Evolutionary conservation across 2,888 invertebrate species (phyloP).

Genomic region (Branchellion lobata): DNA sequence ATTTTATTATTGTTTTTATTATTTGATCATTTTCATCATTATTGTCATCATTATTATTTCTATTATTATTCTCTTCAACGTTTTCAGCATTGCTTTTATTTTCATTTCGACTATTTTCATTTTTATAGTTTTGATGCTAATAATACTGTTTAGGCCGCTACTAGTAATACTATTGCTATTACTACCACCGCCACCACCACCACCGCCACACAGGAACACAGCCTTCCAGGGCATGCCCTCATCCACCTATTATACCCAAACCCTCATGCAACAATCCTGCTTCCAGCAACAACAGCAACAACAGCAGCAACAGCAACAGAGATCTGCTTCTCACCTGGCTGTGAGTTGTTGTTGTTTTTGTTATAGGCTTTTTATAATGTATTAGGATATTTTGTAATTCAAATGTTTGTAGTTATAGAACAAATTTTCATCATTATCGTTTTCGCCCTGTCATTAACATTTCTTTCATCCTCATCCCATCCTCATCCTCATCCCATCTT

Average conservation of each 20-base stretch:
- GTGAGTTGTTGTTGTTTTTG: constrained; percentile 3
- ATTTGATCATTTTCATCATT: neutral
- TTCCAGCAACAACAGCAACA: constrained; percentile 37
- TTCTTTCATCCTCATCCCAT: no score
- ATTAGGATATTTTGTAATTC: neutral
- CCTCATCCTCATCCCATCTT: no score
- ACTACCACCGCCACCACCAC: neutral
- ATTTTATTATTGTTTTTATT: neutral
- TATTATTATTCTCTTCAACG: no score
- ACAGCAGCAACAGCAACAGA: constrained; percentile 20
- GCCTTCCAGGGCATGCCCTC: constrained; percentile 31
- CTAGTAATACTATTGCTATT: no score
- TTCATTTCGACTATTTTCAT: neutral
- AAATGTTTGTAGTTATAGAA: no score
- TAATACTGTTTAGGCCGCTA: no score
- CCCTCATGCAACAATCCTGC: constrained; percentile 36
- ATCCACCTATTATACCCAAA: constrained; percentile 34
- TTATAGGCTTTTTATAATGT: neutral
- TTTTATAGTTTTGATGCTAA: neutral
- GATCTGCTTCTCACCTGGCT: constrained; percentile 19
- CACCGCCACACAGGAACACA: constrained; percentile 17
- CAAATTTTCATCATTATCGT: no score
- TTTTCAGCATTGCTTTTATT: neutral
- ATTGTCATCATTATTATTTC: neutral
- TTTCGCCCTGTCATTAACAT: neutral